Evolutionary conservation across 2,888 invertebrate genomes (phyloP), one percentile per base, ranked within the genome.

Genomic region (Melanotus villosus): DNA sequence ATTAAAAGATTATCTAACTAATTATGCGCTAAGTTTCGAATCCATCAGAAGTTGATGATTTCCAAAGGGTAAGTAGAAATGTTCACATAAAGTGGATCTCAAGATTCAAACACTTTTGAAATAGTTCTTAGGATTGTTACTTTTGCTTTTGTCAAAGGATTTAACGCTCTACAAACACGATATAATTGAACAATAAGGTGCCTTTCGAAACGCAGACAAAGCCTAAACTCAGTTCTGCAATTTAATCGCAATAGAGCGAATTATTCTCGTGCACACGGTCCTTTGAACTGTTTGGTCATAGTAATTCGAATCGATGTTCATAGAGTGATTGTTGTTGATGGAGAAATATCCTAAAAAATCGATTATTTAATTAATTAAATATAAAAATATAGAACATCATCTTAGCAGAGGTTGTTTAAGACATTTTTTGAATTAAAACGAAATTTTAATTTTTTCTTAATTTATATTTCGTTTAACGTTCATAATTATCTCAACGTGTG

Each of bases 101-200:
- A n/a, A n/a, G n/a, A n/a, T n/a, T n/a, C n/a, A n/a, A 54, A 7
- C 16, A 54, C 32, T 54, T 16, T 34, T 54, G 54, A 12, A 45
- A 45, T 60, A 47, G 45, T 60, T 45, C 34, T 43, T 45, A 45
- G 14, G 14, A 45, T 45, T 59, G 59, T 56, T 65, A 57, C 52
- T 36, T 59, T 65, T 50, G 30, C 58, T 59, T 50, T 65, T 65
- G 65, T 65, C 16, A 59, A 36, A 50, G 65, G 57, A 60, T 67
- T 67, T 60, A 67, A 67, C 66, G 66, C 60, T 67, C 54, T 59
- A 60, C 60, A 66, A 66, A 66, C 58, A 60, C 38, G 60, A 67
- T 67, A 56, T 67, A 67, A 67, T 67, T 67, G 66, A 67, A 60
- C 66, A 60, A 60, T 60, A 67, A 59, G 66, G 59, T 54, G 66